Percentiles rank a stretch among this genome's conserved stretches.
phyloP scores from a whole-genome alignment of 2,797 vertebrate species.

The Neopelma chrysocephalum region DNA sequence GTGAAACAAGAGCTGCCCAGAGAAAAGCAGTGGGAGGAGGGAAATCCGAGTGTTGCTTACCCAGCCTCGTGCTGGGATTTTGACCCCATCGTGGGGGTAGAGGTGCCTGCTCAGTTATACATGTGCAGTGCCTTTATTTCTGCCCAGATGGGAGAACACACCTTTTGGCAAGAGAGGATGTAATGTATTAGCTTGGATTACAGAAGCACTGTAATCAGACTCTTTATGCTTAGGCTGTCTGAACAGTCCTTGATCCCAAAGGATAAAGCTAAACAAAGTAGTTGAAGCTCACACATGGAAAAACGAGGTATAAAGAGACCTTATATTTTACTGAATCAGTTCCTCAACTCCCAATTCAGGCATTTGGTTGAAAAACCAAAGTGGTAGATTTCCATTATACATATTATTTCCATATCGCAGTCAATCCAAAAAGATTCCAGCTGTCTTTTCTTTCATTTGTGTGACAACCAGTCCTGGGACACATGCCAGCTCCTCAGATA shows the following conservation, averaged over 20 bases:
- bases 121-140: background rate
- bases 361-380: background rate
- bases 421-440: conserved; percentile 48
- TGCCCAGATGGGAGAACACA: background rate
- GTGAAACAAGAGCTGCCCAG: background rate
- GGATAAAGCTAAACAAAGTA: conserved; percentile 3
- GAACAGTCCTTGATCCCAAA: conserved; percentile 10
- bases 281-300: background rate
- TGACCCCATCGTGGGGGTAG: background rate
- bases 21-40: background rate
- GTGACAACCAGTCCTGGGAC: conserved; percentile 66
- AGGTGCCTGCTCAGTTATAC: background rate
- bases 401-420: no score
- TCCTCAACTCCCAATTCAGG: conserved; percentile 18
- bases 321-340: conserved; percentile 1
- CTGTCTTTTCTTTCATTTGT: conserved; percentile 32
- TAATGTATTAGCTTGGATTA: conserved; percentile 4
- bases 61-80: background rate
- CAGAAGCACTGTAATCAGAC: background rate
- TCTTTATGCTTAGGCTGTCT: background rate
- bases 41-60: background rate
- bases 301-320: background rate
- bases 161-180: background rate
- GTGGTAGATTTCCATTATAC: conserved; percentile 10
- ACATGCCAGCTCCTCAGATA: conserved; percentile 57